These are phyloP conservation scores for Sylvia atricapilla DNA, from an alignment of 2,113 vertebrate species.

Conservation along the genomic window DNA sequence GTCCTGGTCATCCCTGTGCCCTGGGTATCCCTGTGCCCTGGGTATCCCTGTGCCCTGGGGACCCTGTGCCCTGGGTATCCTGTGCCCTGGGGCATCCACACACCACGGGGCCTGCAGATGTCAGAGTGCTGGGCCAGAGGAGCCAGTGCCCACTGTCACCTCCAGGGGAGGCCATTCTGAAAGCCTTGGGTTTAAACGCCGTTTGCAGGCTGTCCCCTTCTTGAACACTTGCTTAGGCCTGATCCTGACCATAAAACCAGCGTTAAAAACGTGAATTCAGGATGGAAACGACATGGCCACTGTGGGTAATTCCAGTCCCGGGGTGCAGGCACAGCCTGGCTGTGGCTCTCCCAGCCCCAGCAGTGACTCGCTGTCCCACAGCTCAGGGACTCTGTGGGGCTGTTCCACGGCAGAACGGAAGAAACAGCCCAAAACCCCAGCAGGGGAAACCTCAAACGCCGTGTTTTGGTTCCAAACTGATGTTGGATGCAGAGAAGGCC, in stretches of 20 bases:
- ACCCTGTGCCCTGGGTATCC: background rate
- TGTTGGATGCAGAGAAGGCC: background rate
- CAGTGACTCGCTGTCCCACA: background rate
- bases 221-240: background rate
- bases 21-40: rapidly evolving
- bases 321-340: background rate
- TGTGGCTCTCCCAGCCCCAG: background rate
- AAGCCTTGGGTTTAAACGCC: background rate
- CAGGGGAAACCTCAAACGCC: background rate
- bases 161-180: background rate
- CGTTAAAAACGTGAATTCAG: background rate
- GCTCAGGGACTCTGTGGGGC: background rate
- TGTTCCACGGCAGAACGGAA: background rate
- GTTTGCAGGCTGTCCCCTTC: background rate
- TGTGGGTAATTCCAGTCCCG: background rate
- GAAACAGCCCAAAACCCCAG: background rate
- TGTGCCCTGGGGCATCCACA: rapidly evolving
- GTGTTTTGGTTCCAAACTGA: background rate
- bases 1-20: background rate
- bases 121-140: background rate
- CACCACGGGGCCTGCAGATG: rapidly evolving
- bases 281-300: background rate
- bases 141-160: background rate
- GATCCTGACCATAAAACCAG: background rate
- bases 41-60: too few relatives aligned